A percentile compares a stretch with the other conserved stretches of the same genome.
These are phyloP conservation scores for Elaeidobius kamerunicus DNA, from an alignment of 2,888 invertebrate genomes.

Conservation along the genomic window DNA sequence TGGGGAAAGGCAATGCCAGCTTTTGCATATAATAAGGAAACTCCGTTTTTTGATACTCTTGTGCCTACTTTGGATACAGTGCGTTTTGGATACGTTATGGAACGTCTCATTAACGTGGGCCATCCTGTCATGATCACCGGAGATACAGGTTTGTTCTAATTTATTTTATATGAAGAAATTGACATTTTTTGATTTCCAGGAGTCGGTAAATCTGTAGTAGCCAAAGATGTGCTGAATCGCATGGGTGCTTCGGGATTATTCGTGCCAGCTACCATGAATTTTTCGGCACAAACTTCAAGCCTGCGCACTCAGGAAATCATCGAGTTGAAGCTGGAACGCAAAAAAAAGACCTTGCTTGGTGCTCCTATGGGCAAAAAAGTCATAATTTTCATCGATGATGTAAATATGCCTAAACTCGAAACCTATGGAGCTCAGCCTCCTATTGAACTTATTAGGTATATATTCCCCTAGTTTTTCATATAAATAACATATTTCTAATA, in stretches of 20 bases:
- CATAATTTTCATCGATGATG: slow-evolving; percentile 85
- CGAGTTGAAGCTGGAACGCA: slow-evolving; percentile 79
- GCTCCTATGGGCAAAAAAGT: slow-evolving; percentile 81
- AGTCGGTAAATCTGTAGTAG: slow-evolving; percentile 87
- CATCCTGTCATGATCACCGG: slow-evolving; percentile 88
- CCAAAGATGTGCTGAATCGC: slow-evolving; percentile 67
- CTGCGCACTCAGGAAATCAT: slow-evolving; percentile 81
- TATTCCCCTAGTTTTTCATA: not conserved
- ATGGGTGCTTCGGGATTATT: slow-evolving; percentile 60
- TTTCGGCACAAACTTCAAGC: slow-evolving; percentile 90
- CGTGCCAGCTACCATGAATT: slow-evolving; percentile 78
- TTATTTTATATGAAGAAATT: too few species aligned
- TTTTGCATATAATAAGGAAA: slow-evolving; percentile 65
- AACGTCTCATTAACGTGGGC: slow-evolving; percentile 66
- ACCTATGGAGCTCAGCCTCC: slow-evolving; percentile 91
- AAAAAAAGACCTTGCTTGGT: slow-evolving; percentile 74
- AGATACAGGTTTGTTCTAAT: slow-evolving; percentile 63
- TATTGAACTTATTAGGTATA: slow-evolving; percentile 77
- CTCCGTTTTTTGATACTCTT: slow-evolving; percentile 84
- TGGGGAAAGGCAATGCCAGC: slow-evolving; percentile 78
- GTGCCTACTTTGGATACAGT: slow-evolving; percentile 92
- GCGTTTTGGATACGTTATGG: slow-evolving; percentile 77
- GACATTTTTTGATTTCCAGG: slow-evolving; percentile 48
- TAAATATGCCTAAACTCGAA: slow-evolving; percentile 87
- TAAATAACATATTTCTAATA: not conserved